Percentiles rank a stretch among this genome's conserved stretches.
These are phyloP conservation scores for Ageneiosus marmoratus DNA, from an alignment of 2,113 vertebrate species.

Conservation along the genomic window DNA sequence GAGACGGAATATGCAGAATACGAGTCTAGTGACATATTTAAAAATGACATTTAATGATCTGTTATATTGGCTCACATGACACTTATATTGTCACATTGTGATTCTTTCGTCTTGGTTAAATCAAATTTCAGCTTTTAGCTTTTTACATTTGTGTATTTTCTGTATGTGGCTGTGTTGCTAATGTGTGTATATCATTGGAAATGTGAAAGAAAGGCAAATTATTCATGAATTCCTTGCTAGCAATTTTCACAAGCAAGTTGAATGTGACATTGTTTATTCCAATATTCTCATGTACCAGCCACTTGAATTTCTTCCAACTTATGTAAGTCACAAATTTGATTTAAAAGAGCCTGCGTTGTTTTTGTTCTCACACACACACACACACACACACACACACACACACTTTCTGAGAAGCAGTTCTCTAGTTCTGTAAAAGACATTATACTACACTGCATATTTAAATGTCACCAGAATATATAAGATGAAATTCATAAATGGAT, in stretches of 20 bases:
- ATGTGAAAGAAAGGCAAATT: constrained; percentile 54
- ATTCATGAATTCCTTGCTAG: constrained; percentile 66
- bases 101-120: constrained; percentile 56
- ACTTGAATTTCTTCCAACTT: constrained; percentile 62
- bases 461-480: constrained; percentile 62
- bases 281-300: not conserved
- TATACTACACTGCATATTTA: constrained; percentile 63
- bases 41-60: not conserved
- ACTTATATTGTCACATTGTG: constrained; percentile 43
- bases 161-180: constrained; percentile 2
- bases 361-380: constrained; percentile 32
- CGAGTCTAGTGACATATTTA: not conserved
- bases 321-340: constrained; percentile 63
- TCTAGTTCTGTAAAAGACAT: constrained; percentile 52
- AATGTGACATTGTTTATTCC: constrained; percentile 68
- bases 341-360: constrained; percentile 64
- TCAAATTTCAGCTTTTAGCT: constrained; percentile 63
- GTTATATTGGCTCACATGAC: constrained; percentile 9
- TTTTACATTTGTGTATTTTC: constrained; percentile 23
- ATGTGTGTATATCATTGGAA: constrained; percentile 32
- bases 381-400: not conserved
- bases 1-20: not conserved
- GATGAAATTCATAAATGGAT: constrained; percentile 68
- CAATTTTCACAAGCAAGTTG: constrained; percentile 69
- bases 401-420: constrained; percentile 25